A percentile compares a stretch with the other conserved stretches of the same genome.
Conservation (phyloP, 1,140 invertebrate species). For the Eumaeus atala region DNA sequence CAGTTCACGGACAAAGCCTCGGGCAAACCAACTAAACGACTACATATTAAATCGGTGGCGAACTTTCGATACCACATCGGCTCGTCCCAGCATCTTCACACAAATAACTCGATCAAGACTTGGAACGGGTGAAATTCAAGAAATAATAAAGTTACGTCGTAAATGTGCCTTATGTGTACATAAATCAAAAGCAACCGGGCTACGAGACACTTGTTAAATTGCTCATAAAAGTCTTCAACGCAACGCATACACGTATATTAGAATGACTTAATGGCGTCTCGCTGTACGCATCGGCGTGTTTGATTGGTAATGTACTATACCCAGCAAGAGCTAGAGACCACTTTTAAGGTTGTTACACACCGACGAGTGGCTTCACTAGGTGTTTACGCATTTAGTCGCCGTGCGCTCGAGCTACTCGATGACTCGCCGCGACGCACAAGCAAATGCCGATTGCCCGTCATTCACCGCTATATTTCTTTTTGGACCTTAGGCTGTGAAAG, state of each 20-base stretch:
- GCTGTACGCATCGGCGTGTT: constrained; percentile 35
- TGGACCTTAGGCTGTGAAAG: no score
- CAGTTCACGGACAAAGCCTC: no score
- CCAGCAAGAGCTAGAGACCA: no score
- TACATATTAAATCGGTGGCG: no score
- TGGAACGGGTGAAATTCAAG: constrained; percentile 57
- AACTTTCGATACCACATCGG: constrained; percentile 23
- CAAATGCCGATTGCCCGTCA: no score
- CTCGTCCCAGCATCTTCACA: constrained; percentile 47
- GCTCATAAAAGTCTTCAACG: constrained; percentile 64
- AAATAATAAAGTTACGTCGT: constrained; percentile 61
- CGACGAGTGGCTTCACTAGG: no score
- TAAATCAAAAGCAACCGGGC: constrained; percentile 56
- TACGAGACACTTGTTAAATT: constrained; percentile 65
- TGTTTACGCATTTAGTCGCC: no score
- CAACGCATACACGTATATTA: constrained; percentile 59
- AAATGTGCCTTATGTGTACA: constrained; percentile 52
- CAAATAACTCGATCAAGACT: constrained; percentile 58
- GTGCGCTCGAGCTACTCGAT: no score
- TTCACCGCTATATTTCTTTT: no score
- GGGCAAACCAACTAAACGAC: no score
- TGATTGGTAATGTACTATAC: constrained; percentile 29
- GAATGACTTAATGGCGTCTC: constrained; percentile 46
- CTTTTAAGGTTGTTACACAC: no score
- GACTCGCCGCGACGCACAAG: no score